These are phyloP conservation scores for Dicycla oo DNA, from an alignment of 2,888 invertebrate species.

Conservation along the genomic window DNA sequence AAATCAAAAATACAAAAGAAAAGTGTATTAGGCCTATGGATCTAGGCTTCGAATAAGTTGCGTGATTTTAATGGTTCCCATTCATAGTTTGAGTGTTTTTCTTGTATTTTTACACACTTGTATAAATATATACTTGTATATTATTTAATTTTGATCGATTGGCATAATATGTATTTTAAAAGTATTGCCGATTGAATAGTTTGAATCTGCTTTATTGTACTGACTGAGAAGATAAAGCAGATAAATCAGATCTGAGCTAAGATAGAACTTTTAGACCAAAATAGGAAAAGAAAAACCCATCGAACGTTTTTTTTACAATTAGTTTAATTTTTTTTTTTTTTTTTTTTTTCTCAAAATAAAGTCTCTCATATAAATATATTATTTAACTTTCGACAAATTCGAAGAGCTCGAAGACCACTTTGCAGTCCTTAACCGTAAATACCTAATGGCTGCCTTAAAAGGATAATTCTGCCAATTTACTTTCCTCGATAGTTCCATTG, in stretches of 20 bases:
- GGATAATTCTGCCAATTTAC: constrained; percentile 30
- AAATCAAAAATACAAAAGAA: neutral
- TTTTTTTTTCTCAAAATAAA: neutral
- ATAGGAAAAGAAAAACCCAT: neutral
- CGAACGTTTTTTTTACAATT: too few relatives aligned
- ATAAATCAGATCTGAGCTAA: neutral
- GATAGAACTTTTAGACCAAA: neutral
- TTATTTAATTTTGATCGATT: neutral
- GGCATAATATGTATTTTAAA: neutral
- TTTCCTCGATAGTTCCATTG: constrained; percentile 6
- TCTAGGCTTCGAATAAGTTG: neutral
- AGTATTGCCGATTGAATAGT: neutral
- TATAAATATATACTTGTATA: too few relatives aligned
- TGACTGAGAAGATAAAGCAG: neutral
- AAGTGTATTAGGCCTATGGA: neutral
- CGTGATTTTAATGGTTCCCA: neutral
- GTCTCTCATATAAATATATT: constrained; percentile 17
- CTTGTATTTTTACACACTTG: neutral
- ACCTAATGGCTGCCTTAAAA: constrained; percentile 22
- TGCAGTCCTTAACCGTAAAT: constrained; percentile 3
- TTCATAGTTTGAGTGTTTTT: neutral
- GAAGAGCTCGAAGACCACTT: constrained; percentile 11
- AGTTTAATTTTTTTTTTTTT: constrained; percentile 7
- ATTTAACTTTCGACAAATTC: constrained; percentile 22
- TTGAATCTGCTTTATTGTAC: neutral